phyloP scores from a whole-genome alignment of 2,888 invertebrate species.

The Hypolimnas misippus region DNA sequence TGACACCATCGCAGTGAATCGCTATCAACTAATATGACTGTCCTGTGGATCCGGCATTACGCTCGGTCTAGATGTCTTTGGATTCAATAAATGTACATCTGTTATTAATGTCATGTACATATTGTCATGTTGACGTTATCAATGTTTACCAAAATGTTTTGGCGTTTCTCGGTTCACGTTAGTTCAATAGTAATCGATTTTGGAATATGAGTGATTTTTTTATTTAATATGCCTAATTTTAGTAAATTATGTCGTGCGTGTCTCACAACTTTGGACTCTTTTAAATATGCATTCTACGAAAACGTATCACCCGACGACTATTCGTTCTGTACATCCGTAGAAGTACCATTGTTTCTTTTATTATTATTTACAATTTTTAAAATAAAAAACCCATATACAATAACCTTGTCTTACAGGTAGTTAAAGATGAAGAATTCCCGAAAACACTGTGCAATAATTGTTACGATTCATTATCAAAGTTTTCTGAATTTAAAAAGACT shows the following conservation, averaged over 20 bases:
- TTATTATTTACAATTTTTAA: not conserved
- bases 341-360: conserved; percentile 55
- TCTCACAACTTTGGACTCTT: conserved; percentile 59
- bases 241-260: conserved; percentile 71
- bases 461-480: conserved; percentile 60
- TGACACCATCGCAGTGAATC: no score
- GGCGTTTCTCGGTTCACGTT: not conserved
- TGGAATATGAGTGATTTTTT: not conserved
- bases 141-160: not conserved
- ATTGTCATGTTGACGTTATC: not conserved
- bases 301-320: conserved; percentile 67
- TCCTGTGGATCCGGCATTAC: no score
- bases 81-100: no score
- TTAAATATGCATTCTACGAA: conserved; percentile 60
- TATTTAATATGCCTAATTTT: conserved; percentile 30
- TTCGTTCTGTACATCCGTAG: conserved; percentile 71
- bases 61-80: no score
- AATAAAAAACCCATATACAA: not conserved
- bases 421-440: conserved; percentile 61
- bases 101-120: conserved; percentile 59
- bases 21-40: no score
- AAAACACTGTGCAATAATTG: conserved; percentile 68
- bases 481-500: conserved; percentile 66
- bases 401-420: conserved; percentile 53
- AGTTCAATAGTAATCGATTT: not conserved